Base-by-base conservation (phyloP, 1,140 invertebrate species). In the Drosophila nigromelanica region DNA sequence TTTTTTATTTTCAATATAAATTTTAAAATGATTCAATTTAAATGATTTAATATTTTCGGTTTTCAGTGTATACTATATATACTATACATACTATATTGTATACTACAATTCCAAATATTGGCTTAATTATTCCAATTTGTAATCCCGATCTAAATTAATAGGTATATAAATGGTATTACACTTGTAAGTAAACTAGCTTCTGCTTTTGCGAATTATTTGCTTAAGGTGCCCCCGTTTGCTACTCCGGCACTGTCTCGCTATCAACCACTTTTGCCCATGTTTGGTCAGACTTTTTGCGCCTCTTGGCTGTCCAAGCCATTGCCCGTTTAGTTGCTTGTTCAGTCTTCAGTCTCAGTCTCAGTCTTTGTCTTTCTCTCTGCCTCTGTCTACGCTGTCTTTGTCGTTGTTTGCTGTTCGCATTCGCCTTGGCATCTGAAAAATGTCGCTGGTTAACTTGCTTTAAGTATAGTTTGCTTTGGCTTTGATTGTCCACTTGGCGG, bases 401-500 rank as follows among this genome's bases (percentile, higher is more conserved):
- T 30, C 35, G 39, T 60, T 56, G 47, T 15, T 62, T 30, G 59
- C 59, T 58, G 55, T 12, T 82, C 69, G 48, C 81, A 47, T 69
- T 67, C 62, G 72, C 50, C 63, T 68, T 72, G 82, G 82, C 83
- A 87, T 87, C 76, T 87, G 63, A 89, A 87, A 87, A 87, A 87
- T 87, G 82, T 87, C 78, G 82, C 82, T 82, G 83, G 82, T 82
- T 87, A 89, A 87, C 82, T 87, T 87, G 82, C 82, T 89, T 87
- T 87, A 80, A 79, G 82, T 89, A 76, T 71, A 69, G 72, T 89
- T 79, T 79, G 78, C 75, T 66, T 79, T 79, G 79, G 77, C 82
- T 89, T 68, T 89, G 78, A 89, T 89, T 87, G 83, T 87, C 79
- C 76, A 48, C 68, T 73, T 76, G 61, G 43, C 61, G 61, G 47